phyloP scores from a whole-genome alignment of 2,888 invertebrate genomes.

The Tricholauxania praeusta region DNA sequence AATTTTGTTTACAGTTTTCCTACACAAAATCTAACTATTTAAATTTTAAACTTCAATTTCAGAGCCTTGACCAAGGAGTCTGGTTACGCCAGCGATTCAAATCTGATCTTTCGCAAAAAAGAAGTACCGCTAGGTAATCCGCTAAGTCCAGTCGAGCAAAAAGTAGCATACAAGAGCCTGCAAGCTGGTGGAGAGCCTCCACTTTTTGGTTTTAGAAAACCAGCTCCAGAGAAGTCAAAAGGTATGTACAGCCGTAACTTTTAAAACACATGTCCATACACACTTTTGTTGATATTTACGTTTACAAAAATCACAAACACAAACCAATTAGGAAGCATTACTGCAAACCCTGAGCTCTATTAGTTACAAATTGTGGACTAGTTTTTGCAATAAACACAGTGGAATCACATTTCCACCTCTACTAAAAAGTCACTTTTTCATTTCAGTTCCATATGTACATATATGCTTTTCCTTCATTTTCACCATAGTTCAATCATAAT shows the following conservation, averaged over 20 bases:
- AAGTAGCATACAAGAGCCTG: conserved; percentile 86
- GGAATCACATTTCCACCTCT: too few relatives aligned
- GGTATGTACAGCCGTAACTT: conserved; percentile 69
- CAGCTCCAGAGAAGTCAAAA: conserved; percentile 86
- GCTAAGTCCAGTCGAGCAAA: conserved; percentile 85
- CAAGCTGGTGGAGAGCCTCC: conserved; percentile 97
- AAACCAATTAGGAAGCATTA: neutral
- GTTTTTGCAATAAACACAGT: too few relatives aligned
- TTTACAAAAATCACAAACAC: conserved; percentile 1
- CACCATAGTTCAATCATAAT: too few relatives aligned
- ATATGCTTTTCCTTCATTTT: too few relatives aligned
- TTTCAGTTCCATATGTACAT: too few relatives aligned
- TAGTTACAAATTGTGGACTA: neutral
- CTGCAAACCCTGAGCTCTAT: conserved; percentile 22
- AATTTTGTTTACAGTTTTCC: neutral
- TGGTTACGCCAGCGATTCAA: conserved; percentile 93
- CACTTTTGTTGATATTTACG: conserved; percentile 12
- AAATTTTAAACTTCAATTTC: conserved; percentile 26
- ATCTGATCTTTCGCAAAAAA: conserved; percentile 84
- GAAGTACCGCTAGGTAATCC: conserved; percentile 75
- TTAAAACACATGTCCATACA: neutral
- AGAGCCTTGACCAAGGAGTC: conserved; percentile 89
- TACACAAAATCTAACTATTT: neutral
- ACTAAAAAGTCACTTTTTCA: too few relatives aligned
- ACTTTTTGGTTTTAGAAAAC: conserved; percentile 89